Evolutionary conservation across 2,888 invertebrate genomes (phyloP), one percentile per base, ranked within the genome.

Genomic region (Mellilla xanthometata): DNA sequence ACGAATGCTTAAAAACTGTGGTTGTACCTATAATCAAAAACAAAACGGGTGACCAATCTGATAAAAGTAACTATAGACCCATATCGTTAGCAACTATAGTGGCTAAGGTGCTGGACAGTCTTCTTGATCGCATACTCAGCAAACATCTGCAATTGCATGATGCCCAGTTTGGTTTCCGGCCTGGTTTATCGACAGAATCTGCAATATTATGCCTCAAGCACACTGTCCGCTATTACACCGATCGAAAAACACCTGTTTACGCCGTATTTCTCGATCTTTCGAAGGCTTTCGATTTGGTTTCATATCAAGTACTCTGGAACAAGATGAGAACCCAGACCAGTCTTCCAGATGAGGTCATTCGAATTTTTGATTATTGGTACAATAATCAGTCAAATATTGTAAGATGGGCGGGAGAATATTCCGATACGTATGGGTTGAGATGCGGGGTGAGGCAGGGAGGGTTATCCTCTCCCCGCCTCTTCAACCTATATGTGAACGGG

Each of bases 151-250:
- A 10, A 32, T 39, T 27, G 39, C 26, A 1, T n/a, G n/a, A n/a
- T n/a, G n/a, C n/a, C n/a, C n/a, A n/a, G n/a, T n/a, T n/a, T n/a
- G n/a, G n/a, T n/a, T 39, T 39, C 12, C 26, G 4, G 3, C 29
- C 26, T 2, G 31, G 26, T 5, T 33, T 43, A 2, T 44, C 36
- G 0, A 49, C 44, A n/a, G 49, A 49, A 9, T 27, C 33, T 9
- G 43, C 39, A 7, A 45, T 44, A 8, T n/a, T 44, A 5, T 27
- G 44, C 11, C 29, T 49, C 1, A 49, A 49, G 34, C 49, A 44
- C 4, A 40, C 49, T 26, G 36, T 39, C 24, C 34, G 26, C 8
- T 44, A 44, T 15, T 49, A 49, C 19, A 12, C 39, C 0, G 24
- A 22, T 2, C 26, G 33, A 4, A 12, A 36, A 4, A 36, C 46